phyloP scores from a whole-genome alignment of 2,797 vertebrate genomes.

The Micropoecilia bifurca region DNA sequence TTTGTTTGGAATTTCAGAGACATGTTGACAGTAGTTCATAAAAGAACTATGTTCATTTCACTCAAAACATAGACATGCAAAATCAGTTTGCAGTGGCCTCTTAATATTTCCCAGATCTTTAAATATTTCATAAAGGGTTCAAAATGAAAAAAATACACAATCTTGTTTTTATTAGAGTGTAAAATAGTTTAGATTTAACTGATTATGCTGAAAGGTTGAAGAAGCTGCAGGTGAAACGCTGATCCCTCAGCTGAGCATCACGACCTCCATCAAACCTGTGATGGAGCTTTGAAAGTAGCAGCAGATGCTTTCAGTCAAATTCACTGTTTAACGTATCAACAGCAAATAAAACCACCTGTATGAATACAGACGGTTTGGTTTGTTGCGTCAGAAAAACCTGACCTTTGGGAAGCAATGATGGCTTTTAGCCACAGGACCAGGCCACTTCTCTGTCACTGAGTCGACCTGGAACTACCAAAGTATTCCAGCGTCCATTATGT shows the following conservation, averaged over 20 bases:
- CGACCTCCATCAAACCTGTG: too few species aligned
- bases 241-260: background rate
- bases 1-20: too few species aligned
- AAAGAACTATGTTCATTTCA: too few species aligned
- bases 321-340: background rate
- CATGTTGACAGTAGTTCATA: too few species aligned
- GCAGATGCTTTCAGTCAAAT: background rate
- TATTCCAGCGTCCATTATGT: background rate
- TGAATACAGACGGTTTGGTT: background rate
- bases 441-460: background rate
- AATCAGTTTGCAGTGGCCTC: too few species aligned
- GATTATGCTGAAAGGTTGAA: background rate
- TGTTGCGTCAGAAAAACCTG: background rate
- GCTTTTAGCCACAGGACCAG: background rate
- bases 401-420: background rate
- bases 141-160: background rate
- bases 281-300: background rate
- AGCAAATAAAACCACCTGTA: background rate
- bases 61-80: too few species aligned
- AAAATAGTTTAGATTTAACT: background rate
- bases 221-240: background rate
- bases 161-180: background rate
- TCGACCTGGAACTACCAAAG: background rate
- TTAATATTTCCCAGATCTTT: background rate
- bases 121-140: background rate